These are phyloP conservation scores for Nephrocerus scutellatus DNA, from an alignment of 2,888 invertebrate species.

Conservation along the genomic window DNA sequence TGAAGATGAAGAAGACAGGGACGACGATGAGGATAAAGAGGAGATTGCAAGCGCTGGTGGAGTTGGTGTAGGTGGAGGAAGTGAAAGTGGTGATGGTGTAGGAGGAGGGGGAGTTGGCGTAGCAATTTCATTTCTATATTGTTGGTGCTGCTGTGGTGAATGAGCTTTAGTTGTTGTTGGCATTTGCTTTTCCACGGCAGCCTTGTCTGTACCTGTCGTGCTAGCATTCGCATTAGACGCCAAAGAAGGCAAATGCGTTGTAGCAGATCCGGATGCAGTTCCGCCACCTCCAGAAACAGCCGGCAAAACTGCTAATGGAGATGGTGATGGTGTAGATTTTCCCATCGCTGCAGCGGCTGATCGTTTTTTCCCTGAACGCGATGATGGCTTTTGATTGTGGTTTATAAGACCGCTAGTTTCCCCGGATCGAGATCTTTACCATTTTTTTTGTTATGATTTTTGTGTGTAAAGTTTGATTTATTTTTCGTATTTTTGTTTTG, in stretches of 20 bases:
- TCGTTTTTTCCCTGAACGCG: conserved; percentile 45
- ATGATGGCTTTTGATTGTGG: conserved; percentile 31
- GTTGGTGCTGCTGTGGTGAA: conserved; percentile 21
- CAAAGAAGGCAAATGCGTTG: conserved; percentile 17
- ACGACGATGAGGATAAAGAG: conserved; percentile 21
- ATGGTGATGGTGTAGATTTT: conserved; percentile 20
- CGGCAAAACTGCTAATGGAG: no score
- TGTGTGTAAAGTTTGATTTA: conserved; percentile 13
- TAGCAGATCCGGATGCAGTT: conserved; percentile 22
- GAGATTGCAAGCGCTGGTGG: conserved; percentile 31
- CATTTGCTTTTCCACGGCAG: no score
- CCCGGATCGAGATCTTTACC: conserved; percentile 28
- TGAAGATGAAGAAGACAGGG: conserved; percentile 24
- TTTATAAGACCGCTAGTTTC: conserved; percentile 22
- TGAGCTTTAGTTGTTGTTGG: background rate
- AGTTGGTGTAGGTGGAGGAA: conserved; percentile 25
- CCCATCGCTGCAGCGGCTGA: conserved; percentile 33
- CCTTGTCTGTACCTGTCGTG: background rate
- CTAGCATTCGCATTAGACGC: background rate
- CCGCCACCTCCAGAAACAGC: background rate
- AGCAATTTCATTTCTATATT: conserved; percentile 23
- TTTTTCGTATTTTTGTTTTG: conserved; percentile 6
- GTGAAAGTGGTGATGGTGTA: conserved; percentile 25
- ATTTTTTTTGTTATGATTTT: conserved; percentile 6
- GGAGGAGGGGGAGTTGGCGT: conserved; percentile 28